Base-by-base conservation (phyloP, 2,797 vertebrate species). In the Avahi laniger region DNA sequence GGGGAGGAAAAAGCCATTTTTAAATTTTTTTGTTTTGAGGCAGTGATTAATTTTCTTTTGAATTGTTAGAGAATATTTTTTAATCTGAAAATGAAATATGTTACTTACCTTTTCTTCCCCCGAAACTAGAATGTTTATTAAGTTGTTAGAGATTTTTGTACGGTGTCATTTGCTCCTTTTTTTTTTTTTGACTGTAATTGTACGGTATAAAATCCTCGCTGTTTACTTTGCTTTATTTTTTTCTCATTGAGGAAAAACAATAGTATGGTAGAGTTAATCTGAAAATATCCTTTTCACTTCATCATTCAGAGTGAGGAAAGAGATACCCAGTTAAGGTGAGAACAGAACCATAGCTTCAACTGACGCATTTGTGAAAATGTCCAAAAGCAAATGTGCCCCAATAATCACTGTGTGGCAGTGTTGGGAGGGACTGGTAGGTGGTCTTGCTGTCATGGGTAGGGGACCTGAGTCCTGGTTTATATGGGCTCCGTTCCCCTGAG, bases 21-120 rank as follows among this genome's bases (percentile, higher is more conserved):
- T 54, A 76, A 52, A 54, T 73, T 78, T 17, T 89, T 86, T 72
- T 88, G 61, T 90, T 80, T 89, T 67, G 59, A 80, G 43, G 69
- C 50, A 41, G 46, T 59, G 26, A 24, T 69, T 85, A 35, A 30
- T 81, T 91, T 95, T 52, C 48, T 93, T 57, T 92, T 91, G 75
- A 81, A 41, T 93, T 85, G 61, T 70, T 72, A 70, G 78, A 28
- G 88, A 76, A 33, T 69, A 43, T 50, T 87, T 81, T 85, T 50
- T 30, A 67, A 41, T 69, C 69, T 80, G 86, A 65, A 92, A 89
- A 73, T 59, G 75, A 85, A 87, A 41, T 79, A 30, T n/a, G 26
- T 82, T 84, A 8, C 48, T 78, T 84, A 8, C 35, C 41, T 41
- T 61, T 43, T 65, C 41, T 8, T 33, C n/a, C 70, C 72, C 28